Base-by-base conservation (phyloP, 1,140 invertebrate species). In the Bacillus rossius region DNA sequence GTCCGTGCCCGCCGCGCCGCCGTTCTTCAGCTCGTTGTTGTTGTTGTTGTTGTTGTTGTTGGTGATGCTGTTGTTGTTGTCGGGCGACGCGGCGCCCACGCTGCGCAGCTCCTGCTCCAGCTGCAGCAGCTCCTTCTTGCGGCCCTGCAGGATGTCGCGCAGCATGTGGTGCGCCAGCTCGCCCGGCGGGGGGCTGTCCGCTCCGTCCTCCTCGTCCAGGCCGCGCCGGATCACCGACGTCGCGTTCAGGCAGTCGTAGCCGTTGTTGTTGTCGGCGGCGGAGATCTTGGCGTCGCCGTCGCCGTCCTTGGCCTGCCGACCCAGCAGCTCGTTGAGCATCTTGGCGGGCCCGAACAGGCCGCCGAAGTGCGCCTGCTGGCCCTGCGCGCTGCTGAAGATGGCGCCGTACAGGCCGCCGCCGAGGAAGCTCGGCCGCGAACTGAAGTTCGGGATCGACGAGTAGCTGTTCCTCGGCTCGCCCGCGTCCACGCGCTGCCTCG, bases 401-500 rank as follows among this genome's bases (percentile, higher is more conserved):
- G 86, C 84, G 73, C 86, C 83, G 85, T 90, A 91, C 69, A 91
- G 78, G 81, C 26, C 52, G 73, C 86, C 82, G 73, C 87, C 85
- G 75, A 91, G 85, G 78, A 89, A 89, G 74, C 83, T 85, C 75
- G 85, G 86, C 75, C 88, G 84, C 78, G 87, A 89, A 81, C 86
- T 86, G 73, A 88, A 88, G 76, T 87, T 89, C 75, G 88, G 87
- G 71, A 91, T 91, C 74, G 87, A 89, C 66, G 89, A 90, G 81
- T 93, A 93, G 74, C 87, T 89, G 83, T 93, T 93, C 77, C 91
- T 85, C 75, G 91, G 91, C 82, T 93, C 90, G 71, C 90, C 90
- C 81, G 90, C 90, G 86, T 94, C 91, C 80, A 93, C 90, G 81
- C 91, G 86, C 84, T 93, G 90, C 86, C 91, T 87, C 79, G 88